A percentile compares a stretch with the other conserved stretches of the same genome.
Evolutionary conservation across 2,113 vertebrate species (phyloP).

Genomic region (Brachypodius melanocephalos): DNA sequence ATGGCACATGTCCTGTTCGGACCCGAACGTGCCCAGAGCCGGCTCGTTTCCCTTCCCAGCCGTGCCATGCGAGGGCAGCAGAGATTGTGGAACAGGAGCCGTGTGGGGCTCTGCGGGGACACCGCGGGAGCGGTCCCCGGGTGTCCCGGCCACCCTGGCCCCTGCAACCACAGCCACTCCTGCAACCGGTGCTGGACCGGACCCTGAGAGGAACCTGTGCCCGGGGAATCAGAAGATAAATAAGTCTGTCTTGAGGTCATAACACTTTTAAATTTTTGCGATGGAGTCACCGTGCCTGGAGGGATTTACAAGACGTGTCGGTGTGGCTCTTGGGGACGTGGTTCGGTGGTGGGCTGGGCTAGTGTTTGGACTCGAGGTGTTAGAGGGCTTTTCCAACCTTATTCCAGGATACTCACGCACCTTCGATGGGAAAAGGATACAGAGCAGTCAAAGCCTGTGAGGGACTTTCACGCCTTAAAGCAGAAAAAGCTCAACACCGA

Average conservation of each 20-base stretch:
- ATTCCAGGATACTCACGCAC: background rate
- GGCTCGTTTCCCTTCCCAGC: background rate
- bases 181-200: fast-evolving
- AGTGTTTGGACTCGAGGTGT: background rate
- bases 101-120: background rate
- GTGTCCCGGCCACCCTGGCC: background rate
- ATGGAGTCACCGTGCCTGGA: background rate
- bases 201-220: fast-evolving
- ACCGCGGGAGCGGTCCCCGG: fast-evolving
- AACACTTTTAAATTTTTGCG: background rate
- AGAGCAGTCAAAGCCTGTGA: fast-evolving
- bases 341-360: background rate
- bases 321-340: too few relatives aligned
- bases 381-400: background rate
- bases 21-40: fast-evolving
- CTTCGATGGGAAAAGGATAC: fast-evolving
- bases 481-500: background rate
- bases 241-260: too few relatives aligned
- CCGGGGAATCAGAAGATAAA: fast-evolving
- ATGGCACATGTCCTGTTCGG: fast-evolving
- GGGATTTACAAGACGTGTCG: background rate
- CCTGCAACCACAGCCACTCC: background rate
- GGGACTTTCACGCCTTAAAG: fast-evolving
- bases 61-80: constrained; percentile 45
- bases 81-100: background rate